Evolutionary conservation across 2,888 invertebrate genomes (phyloP), one percentile per base, ranked within the genome.

Genomic region (Vesta saturnalis): DNA sequence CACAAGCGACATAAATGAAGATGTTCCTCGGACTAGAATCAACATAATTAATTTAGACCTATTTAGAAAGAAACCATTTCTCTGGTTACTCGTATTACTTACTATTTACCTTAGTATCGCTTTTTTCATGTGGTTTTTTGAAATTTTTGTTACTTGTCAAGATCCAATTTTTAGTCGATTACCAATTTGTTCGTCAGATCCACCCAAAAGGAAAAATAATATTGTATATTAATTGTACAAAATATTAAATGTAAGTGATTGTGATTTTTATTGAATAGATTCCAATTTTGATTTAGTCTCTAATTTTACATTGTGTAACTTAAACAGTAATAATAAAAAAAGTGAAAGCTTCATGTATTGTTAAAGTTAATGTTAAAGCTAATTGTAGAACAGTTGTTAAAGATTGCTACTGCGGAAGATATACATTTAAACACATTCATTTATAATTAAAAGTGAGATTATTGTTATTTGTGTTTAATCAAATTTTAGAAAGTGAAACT

Each of bases 391-490:
- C 52, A 52, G 18, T 52, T 52, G 52, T 52, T 52, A 39, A 39
- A 39, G 8, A 39, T 39, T 39, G n/a, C 15, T 52, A 21, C 47
- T n/a, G 12, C 52, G 52, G 52, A 52, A 52, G 52, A 52, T 21
- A 52, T n/a, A 19, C 52, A n/a, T 52, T 52, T 52, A 52, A 52
- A 52, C 52, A 52, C 21, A 12, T 21, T 18, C 52, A 52, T 52
- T 52, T 52, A 52, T 52, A 52, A 52, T 52, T 52, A 52, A 52
- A 52, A 52, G 52, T 21, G 52, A 52, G 18, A 19, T 19, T 19
- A 3, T 52, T 52, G 52, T 19, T 19, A 52, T 19, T 19, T n/a
- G n/a, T n/a, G n/a, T 52, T 52, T 52, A 52, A 52, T 19, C 8
- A 39, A 39, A 39, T 1, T 52, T 52, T 52, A 52, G 52, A 52